phyloP scores from a whole-genome alignment of 2,113 vertebrate species.

The Eulacestoma nigropectus region DNA sequence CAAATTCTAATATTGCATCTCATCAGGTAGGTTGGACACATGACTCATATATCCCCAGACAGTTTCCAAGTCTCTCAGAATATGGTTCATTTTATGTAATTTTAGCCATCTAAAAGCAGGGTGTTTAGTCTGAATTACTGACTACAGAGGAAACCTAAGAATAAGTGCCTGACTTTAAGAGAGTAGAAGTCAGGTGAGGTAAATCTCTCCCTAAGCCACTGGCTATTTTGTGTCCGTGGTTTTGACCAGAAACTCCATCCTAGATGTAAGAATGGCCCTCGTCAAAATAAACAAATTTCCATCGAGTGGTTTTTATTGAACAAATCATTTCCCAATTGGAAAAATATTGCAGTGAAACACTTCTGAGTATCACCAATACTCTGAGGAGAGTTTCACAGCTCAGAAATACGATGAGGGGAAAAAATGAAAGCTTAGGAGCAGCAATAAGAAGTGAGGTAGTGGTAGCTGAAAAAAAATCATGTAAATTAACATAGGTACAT shows the following conservation, averaged over 20 bases:
- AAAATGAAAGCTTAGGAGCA: background rate
- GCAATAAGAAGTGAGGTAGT: background rate
- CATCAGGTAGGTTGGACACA: background rate
- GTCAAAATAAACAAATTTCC: constrained; percentile 5
- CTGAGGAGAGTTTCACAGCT: background rate
- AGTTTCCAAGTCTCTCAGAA: background rate
- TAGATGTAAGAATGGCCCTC: background rate
- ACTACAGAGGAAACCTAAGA: constrained; percentile 21
- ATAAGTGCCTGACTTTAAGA: background rate
- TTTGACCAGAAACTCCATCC: constrained; percentile 26
- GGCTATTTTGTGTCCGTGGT: constrained; percentile 10
- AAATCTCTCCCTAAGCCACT: background rate
- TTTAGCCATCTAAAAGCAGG: constrained; percentile 34
- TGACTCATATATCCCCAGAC: background rate
- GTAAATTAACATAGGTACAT: background rate
- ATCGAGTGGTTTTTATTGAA: background rate
- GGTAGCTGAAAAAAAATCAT: background rate
- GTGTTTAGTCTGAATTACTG: constrained; percentile 27
- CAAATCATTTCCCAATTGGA: background rate
- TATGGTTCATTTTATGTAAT: constrained; percentile 23
- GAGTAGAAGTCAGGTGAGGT: constrained; percentile 44
- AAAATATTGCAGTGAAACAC: background rate
- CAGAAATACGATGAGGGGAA: background rate
- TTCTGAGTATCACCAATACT: background rate
- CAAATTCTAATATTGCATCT: background rate